Percentiles rank a stretch among this genome's conserved stretches.
Conservation (phyloP, 2,888 invertebrate genomes). For the Pammene aurita region DNA sequence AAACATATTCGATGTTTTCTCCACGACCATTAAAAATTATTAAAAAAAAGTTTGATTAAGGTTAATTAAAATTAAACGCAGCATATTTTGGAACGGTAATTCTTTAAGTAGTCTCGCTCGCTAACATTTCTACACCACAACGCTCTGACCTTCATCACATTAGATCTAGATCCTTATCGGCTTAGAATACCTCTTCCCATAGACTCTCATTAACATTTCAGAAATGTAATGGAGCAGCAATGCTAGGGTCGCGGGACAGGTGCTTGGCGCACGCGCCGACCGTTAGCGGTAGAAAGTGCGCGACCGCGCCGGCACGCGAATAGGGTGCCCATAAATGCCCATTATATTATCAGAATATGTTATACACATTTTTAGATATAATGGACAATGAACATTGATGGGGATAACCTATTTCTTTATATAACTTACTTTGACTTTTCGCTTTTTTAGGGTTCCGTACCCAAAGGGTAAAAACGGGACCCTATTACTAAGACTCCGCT, state of each 20-base stretch:
- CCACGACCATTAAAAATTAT: too few species aligned
- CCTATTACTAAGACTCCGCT: too few species aligned
- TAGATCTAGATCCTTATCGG: slow-evolving; percentile 26
- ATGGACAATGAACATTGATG: not conserved
- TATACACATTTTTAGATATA: not conserved
- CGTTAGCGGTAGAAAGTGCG: slow-evolving; percentile 83
- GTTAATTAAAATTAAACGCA: too few species aligned
- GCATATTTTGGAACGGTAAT: not conserved
- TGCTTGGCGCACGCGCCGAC: slow-evolving; percentile 81
- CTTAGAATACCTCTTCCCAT: slow-evolving; percentile 32
- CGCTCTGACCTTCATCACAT: slow-evolving; percentile 9
- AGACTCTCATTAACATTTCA: slow-evolving; percentile 46
- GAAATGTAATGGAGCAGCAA: slow-evolving; percentile 54
- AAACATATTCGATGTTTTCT: too few species aligned
- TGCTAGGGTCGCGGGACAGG: slow-evolving; percentile 76
- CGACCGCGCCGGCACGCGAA: slow-evolving; percentile 80
- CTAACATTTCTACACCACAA: slow-evolving; percentile 1
- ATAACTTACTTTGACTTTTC: too few species aligned
- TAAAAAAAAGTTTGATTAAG: too few species aligned
- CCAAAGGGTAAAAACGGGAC: too few species aligned
- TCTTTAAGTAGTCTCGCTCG: not conserved
- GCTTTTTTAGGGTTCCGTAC: too few species aligned
- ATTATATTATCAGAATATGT: not conserved
- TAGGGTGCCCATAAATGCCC: slow-evolving; percentile 57
- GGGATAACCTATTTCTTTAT: too few species aligned